Evolutionary conservation across 2,797 vertebrate species (phyloP).

Genomic region (Bucorvus abyssinicus): DNA sequence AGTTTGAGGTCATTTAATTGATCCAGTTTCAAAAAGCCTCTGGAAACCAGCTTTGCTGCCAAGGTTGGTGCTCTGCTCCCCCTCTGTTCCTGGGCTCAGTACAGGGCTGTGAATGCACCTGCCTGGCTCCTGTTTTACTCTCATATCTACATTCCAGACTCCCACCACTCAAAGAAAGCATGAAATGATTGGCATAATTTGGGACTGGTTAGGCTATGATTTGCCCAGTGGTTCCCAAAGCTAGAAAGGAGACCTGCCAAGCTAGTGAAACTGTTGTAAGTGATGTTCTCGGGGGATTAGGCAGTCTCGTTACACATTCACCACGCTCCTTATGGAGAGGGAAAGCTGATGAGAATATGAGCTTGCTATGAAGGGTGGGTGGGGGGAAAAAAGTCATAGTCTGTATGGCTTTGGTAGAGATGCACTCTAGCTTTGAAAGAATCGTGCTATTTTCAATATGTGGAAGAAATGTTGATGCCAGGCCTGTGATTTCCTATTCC

Average conservation of each 20-base stretch:
- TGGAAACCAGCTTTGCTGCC: not conserved
- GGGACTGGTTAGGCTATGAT: not conserved
- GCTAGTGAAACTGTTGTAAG: not conserved
- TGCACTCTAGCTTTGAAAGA: not conserved
- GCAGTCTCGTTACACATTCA: not conserved
- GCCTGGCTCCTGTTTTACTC: not conserved
- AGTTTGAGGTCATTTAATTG: not conserved
- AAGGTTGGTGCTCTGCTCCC: not conserved
- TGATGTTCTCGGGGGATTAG: not conserved
- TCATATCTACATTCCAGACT: not conserved
- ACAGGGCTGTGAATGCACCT: fast-evolving
- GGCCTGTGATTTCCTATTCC: not conserved
- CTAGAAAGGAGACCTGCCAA: not conserved
- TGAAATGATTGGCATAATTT: too few species aligned
- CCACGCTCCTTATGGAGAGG: not conserved
- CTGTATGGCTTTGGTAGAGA: not conserved
- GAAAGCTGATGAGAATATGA: not conserved
- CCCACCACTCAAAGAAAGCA: not conserved
- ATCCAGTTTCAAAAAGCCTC: not conserved
- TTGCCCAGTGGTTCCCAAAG: not conserved
- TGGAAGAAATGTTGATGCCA: not conserved
- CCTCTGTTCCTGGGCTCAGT: not conserved
- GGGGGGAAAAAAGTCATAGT: fast-evolving
- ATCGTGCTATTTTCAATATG: not conserved
- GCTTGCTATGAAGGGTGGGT: not conserved